Base-by-base conservation (phyloP, 2,797 vertebrate genomes). In the Microcaecilia unicolor region DNA sequence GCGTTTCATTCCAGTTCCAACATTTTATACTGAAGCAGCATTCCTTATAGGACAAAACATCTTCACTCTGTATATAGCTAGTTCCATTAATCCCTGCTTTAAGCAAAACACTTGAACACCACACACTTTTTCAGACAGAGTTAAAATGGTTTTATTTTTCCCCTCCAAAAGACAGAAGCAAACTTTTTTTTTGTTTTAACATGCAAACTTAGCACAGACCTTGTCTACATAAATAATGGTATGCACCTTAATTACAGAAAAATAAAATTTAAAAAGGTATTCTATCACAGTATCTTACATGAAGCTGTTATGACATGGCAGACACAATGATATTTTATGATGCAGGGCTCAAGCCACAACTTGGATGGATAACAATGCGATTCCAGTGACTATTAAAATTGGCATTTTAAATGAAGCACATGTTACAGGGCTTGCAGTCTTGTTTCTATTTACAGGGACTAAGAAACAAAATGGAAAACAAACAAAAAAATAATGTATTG, bases 221-320 rank as follows among this genome's bases (percentile, higher is more conserved):
- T 52, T 41, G 40, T 25, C 53, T 21, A 42, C 51, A 37, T 30
- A 35, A 51, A 25, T 16, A 37, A 20, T 25, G 36, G 45, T 46
- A 34, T 18, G 40, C 45, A 5, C n/a, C n/a, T n/a, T n/a, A n/a
- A 12, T 44, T 43, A 55, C 29, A 32, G 43, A 54, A 42, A 32
- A 10, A 24, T 27, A 59, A 41, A 55, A 57, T 47, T 36, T 9
- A 38, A 21, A 48, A 41, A 11, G 32, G 34, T 24, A 30, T 43
- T 48, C 38, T 22, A 27, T 23, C 14, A 34, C 9, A 42, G 16
- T 41, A 20, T 58, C 58, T 55, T 35, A 56, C 36, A 45, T 34
- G 15, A 51, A 60, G 37, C 10, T 27, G n/a, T n/a, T n/a, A n/a
- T n/a, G n/a, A n/a, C n/a, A n/a, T n/a, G 60, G n/a, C 24, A 44